Evolutionary conservation across 2,797 vertebrate genomes (phyloP), one percentile per base, ranked within the genome.

Genomic region (Liparis tanakae): DNA sequence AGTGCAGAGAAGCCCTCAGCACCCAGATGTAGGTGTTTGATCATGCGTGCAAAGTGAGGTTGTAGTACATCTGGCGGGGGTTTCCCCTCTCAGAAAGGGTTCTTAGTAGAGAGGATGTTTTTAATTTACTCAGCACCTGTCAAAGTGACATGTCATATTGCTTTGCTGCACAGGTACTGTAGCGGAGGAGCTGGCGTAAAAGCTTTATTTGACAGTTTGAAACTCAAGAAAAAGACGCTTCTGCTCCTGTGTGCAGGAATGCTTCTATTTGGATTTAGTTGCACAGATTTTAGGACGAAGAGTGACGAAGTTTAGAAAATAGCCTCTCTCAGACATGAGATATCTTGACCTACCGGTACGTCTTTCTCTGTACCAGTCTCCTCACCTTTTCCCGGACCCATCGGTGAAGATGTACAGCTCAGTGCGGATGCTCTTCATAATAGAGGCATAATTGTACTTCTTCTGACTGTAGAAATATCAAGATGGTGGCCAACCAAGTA

Each of bases 1-100:
- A 87, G 86, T 85, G 88, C 76, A 79, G 86, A 85, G 82, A 76
- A 87, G 80, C 87, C 86, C 88, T 79, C 80, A 71, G 91, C 88
- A 79, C 79, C 88, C 89, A 93, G 87, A 94, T 90, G 88, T 89
- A 89, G 87, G 81, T 88, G 90, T 93, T 91, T 92, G 92, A 93
- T 94, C 88, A 90, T 88, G 91, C 89, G 86, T 93, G 91, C 87
- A 90, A 84, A 89, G 88, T 86, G 89, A 86, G 82, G 85, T 80
- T 91, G 90, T 91, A 88, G 87, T 89, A 91, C 89, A 90, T 91
- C 89, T 92, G 90, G 87, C 75, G 72, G 85, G 88, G 86, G 72
- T 88, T 90, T 87, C 89, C 89, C 89, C 87, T 86, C 78, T 87
- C 84, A 79, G 80, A 84, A 80, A 62, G 80, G 82, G 50, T 87